phyloP scores from a whole-genome alignment of 2,797 vertebrate genomes.

The Brachyalestes nurse region DNA sequence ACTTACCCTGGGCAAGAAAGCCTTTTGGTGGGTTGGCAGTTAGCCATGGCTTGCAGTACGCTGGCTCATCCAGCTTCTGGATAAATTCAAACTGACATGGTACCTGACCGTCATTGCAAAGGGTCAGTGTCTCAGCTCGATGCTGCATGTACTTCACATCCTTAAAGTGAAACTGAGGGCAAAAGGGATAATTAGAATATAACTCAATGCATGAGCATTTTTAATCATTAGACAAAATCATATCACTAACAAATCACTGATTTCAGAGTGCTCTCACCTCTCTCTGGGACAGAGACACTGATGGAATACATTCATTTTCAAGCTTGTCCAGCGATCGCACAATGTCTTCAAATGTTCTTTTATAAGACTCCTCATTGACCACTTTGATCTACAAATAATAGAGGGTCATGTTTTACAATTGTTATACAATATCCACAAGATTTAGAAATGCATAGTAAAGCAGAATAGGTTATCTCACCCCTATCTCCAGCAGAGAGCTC shows the following conservation, averaged over 20 bases:
- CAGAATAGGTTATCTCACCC: constrained; percentile 76
- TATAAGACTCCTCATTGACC: constrained; percentile 84
- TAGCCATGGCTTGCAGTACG: constrained; percentile 94
- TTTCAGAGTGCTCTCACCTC: constrained; percentile 79
- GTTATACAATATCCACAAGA: not conserved
- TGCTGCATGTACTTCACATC: constrained; percentile 95
- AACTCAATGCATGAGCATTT: not conserved
- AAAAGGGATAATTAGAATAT: constrained; percentile 13
- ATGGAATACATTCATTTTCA: constrained; percentile 98
- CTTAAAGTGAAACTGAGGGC: constrained; percentile 86
- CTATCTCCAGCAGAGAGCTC: constrained; percentile 87
- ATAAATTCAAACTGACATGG: constrained; percentile 98
- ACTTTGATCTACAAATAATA: constrained; percentile 85
- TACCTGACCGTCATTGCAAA: constrained; percentile 91
- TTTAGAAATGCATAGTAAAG: not conserved
- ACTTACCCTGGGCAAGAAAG: constrained; percentile 90
- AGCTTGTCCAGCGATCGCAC: constrained; percentile 92
- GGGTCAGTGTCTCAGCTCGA: constrained; percentile 83
- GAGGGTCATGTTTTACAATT: not conserved
- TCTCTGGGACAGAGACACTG: constrained; percentile 83
- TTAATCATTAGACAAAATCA: not conserved
- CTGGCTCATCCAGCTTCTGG: constrained; percentile 87
- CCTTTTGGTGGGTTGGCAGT: constrained; percentile 88
- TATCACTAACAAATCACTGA: not conserved
- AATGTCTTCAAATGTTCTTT: constrained; percentile 92